Conservation (phyloP, 2,888 invertebrate species). For the Chironomus tentans region DNA sequence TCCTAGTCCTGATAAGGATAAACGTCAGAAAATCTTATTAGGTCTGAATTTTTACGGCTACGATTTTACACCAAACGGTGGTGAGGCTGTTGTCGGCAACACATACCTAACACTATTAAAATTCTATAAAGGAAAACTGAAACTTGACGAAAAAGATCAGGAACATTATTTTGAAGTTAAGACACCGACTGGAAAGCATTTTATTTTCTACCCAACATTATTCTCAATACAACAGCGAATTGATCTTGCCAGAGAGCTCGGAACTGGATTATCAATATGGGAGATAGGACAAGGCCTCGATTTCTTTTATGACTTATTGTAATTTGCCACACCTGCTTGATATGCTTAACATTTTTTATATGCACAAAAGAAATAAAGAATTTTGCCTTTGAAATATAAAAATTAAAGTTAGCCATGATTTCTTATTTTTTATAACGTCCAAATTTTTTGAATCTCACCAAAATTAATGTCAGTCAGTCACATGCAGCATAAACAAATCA, state of each 20-base stretch:
- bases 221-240: slow-evolving; percentile 72
- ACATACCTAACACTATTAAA: slow-evolving; percentile 70
- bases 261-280: slow-evolving; percentile 86
- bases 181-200: slow-evolving; percentile 57
- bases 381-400: not conserved
- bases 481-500: not conserved
- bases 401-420: not conserved
- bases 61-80: slow-evolving; percentile 72
- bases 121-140: slow-evolving; percentile 63
- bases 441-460: not conserved
- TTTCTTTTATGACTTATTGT: slow-evolving; percentile 86
- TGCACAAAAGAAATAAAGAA: too few species aligned
- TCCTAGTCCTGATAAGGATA: slow-evolving; percentile 48
- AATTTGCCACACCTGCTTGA: not conserved
- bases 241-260: slow-evolving; percentile 66
- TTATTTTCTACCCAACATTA: slow-evolving; percentile 84
- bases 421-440: not conserved
- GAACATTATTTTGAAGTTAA: slow-evolving; percentile 81
- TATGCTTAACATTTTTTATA: not conserved
- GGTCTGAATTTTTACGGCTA: slow-evolving; percentile 93
- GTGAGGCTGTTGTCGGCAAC: slow-evolving; percentile 69
- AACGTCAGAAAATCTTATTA: slow-evolving; percentile 71
- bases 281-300: slow-evolving; percentile 93
- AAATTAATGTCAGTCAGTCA: not conserved
- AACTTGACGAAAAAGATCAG: slow-evolving; percentile 64